Evolutionary conservation across 2,113 vertebrate genomes (phyloP).

Genomic region (Scortum barcoo): DNA sequence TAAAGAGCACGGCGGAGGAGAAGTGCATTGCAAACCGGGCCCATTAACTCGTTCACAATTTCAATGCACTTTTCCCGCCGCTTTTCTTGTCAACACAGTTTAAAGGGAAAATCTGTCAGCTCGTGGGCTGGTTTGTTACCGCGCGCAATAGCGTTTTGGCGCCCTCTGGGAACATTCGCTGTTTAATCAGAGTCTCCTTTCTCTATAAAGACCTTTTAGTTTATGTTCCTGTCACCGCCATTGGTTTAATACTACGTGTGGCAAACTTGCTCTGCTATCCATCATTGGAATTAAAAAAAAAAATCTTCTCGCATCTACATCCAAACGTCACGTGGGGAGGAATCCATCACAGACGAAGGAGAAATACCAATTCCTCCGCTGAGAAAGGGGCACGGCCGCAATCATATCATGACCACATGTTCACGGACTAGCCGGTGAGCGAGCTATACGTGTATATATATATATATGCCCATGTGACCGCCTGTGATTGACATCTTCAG

Average conservation of each 20-base stretch:
- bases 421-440: not conserved
- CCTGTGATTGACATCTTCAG: not conserved
- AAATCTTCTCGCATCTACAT: not conserved
- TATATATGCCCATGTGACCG: not conserved
- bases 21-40: slow-evolving; percentile 48
- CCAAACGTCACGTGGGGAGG: not conserved
- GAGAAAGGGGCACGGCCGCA: slow-evolving; percentile 8
- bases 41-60: slow-evolving; percentile 63
- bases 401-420: slow-evolving; percentile 2
- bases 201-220: slow-evolving; percentile 38
- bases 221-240: not conserved
- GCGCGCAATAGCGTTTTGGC: slow-evolving; percentile 12
- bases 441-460: too few species aligned
- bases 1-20: slow-evolving; percentile 24
- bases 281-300: not conserved
- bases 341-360: not conserved
- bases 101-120: slow-evolving; percentile 50
- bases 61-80: slow-evolving; percentile 2
- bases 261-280: not conserved
- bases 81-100: slow-evolving; percentile 47
- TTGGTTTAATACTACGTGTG: slow-evolving; percentile 20
- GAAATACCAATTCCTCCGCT: not conserved
- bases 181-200: slow-evolving; percentile 34
- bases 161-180: slow-evolving; percentile 32
- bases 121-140: slow-evolving; percentile 24